Conservation (phyloP, 2,797 vertebrate genomes). For the Sebastiscus albofasciatus region DNA sequence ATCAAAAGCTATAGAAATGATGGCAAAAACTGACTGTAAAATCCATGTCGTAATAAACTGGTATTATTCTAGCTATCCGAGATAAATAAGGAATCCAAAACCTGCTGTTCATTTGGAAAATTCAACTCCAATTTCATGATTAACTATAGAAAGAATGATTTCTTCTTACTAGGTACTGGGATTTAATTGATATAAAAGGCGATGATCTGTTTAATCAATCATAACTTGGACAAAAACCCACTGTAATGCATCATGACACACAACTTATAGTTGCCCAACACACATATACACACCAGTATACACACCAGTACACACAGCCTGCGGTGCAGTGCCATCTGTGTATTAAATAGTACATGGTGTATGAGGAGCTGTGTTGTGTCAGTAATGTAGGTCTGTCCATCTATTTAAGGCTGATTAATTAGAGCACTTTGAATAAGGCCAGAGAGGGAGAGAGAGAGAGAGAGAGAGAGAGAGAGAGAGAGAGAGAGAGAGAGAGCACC, state of each 20-base stretch:
- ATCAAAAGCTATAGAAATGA: background rate
- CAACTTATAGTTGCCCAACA: background rate
- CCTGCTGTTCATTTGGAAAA: background rate
- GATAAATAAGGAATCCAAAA: background rate
- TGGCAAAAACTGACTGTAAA: background rate
- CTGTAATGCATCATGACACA: background rate
- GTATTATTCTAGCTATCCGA: background rate
- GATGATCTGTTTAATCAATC: background rate
- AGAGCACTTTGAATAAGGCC: slow-evolving; percentile 82
- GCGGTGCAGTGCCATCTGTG: slow-evolving; percentile 57
- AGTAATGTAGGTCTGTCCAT: slow-evolving; percentile 78
- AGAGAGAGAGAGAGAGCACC: slow-evolving; percentile 39
- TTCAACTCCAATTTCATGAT: background rate
- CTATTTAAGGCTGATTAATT: slow-evolving; percentile 87
- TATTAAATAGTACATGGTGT: slow-evolving; percentile 59
- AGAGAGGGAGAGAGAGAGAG: slow-evolving; percentile 37
- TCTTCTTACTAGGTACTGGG: background rate
- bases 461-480: slow-evolving; percentile 34
- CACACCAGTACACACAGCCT: background rate
- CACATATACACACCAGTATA: background rate
- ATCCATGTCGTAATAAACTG: background rate
- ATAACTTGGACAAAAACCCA: background rate
- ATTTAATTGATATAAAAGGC: background rate
- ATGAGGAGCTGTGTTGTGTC: slow-evolving; percentile 63
- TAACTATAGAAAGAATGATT: background rate